Percentiles rank a stretch among this genome's conserved stretches.
phyloP scores from a whole-genome alignment of 2,797 vertebrate genomes.

The Gymnothorax javanicus region DNA sequence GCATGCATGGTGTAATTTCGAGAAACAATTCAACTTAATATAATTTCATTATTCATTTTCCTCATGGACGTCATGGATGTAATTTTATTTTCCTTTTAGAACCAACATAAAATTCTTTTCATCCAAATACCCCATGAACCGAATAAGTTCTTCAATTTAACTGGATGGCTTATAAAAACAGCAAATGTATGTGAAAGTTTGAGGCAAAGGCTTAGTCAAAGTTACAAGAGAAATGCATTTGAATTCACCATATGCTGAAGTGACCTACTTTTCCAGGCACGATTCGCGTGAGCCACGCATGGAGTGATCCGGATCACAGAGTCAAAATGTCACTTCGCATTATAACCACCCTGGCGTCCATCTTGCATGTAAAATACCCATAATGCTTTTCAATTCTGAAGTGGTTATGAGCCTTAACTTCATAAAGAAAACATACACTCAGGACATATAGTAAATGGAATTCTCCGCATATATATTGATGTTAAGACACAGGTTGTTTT shows the following conservation, averaged over 20 bases:
- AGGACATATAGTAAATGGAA: neutral
- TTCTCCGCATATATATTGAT: neutral
- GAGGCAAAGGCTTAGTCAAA: neutral
- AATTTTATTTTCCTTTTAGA: neutral
- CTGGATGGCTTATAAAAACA: neutral
- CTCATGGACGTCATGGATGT: neutral
- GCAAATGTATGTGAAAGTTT: neutral
- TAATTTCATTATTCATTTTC: neutral
- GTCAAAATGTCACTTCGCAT: constrained; percentile 32
- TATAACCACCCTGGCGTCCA: neutral
- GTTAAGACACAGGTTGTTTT: neutral
- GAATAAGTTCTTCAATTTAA: neutral
- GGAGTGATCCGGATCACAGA: constrained; percentile 27
- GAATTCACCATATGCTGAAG: constrained; percentile 28
- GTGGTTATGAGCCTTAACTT: constrained; percentile 2
- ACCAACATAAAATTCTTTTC: neutral
- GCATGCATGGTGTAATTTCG: neutral
- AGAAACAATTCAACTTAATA: neutral
- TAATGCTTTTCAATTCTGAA: neutral
- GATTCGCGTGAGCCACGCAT: constrained; percentile 17
- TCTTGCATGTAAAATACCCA: constrained; percentile 2
- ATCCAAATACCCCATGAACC: neutral
- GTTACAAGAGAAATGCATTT: constrained; percentile 20
- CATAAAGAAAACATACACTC: neutral
- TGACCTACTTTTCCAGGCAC: constrained; percentile 37